A percentile compares a stretch with the other conserved stretches of the same genome.
Evolutionary conservation across 2,113 vertebrate genomes (phyloP).

Genomic region (Chrysochloris asiatica): DNA sequence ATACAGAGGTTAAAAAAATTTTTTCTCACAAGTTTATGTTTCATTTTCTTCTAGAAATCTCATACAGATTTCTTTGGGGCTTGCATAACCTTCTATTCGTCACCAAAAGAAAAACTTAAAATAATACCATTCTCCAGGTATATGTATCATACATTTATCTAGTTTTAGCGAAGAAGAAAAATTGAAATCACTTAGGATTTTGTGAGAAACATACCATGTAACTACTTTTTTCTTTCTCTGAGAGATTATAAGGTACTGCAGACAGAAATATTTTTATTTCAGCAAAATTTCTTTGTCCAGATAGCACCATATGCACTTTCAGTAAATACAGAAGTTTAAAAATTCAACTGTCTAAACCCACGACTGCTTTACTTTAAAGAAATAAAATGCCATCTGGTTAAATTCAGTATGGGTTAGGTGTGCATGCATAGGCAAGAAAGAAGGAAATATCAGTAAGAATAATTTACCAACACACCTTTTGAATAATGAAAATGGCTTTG

Average conservation of each 20-base stretch:
- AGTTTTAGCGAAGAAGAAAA: constrained; percentile 69
- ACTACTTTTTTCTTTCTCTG: constrained; percentile 49
- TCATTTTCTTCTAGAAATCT: constrained; percentile 75
- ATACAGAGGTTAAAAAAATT: constrained; percentile 68
- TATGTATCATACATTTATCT: not conserved
- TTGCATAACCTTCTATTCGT: constrained; percentile 53
- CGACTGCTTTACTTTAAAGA: constrained; percentile 79
- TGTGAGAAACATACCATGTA: constrained; percentile 24
- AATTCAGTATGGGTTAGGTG: constrained; percentile 80
- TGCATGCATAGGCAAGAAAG: constrained; percentile 76
- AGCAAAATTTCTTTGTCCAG: constrained; percentile 76
- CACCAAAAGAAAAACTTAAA: constrained; percentile 45
- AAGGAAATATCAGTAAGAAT: constrained; percentile 78
- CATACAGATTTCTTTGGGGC: constrained; percentile 66
- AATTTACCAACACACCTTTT: constrained; percentile 78
- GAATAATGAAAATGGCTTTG: constrained; percentile 73
- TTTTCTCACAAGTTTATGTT: constrained; percentile 65
- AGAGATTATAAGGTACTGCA: constrained; percentile 59
- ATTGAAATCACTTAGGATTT: constrained; percentile 12
- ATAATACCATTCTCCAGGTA: constrained; percentile 23
- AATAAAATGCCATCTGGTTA: constrained; percentile 78
- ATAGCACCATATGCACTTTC: constrained; percentile 80
- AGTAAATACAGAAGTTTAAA: constrained; percentile 82
- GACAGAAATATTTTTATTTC: constrained; percentile 75
- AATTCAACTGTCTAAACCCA: constrained; percentile 81